Evolutionary conservation across 2,113 vertebrate genomes (phyloP), one percentile per base, ranked within the genome.

Genomic region (Ariopsis seemanni): DNA sequence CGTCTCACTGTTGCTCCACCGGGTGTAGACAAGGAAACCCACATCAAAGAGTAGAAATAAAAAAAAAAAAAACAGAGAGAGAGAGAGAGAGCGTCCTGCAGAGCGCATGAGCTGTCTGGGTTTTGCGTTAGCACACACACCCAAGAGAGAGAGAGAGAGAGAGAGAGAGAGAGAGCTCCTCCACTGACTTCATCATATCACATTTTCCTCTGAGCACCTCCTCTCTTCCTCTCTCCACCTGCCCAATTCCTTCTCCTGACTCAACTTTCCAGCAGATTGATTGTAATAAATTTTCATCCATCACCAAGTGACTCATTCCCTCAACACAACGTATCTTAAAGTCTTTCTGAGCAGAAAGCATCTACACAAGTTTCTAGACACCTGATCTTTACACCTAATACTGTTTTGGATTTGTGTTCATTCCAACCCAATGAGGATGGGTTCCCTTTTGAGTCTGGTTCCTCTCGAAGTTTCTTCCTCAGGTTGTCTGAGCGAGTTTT

Each of bases 171-270:
- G 42, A 42, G 42, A 0, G 42, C 42, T 42, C 42, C 42, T 42
- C 42, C 42, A 42, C 74, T 20, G 48, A 52, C 74, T 22, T 77
- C 48, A 22, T n/a, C 74, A 55, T 50, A 53, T 78, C 75, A 78
- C 75, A 55, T 78, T 55, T 55, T 58, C 53, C n/a, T 34, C 53
- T 18, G 53, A 58, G 78, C 78, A 27, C 78, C 78, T 58, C 78
- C 78, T 80, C 55, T 12, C 6, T 25, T 15, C 12, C 34, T 30
- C 30, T 2, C 79, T 81, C 15, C 10, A 4, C 78, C 20, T 30
- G 2, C 50, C 52, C 50, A n/a, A 7, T 78, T 78, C 52, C 50
- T 78, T 22, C 48, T 52, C 2, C 48, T 14, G 74, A 53, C 50
- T n/a, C 48, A 77, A 6, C 22, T 74, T 74, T 22, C 18, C 71